These are phyloP conservation scores for Dromaius novaehollandiae DNA, from an alignment of 2,113 vertebrate species.

Conservation along the genomic window DNA sequence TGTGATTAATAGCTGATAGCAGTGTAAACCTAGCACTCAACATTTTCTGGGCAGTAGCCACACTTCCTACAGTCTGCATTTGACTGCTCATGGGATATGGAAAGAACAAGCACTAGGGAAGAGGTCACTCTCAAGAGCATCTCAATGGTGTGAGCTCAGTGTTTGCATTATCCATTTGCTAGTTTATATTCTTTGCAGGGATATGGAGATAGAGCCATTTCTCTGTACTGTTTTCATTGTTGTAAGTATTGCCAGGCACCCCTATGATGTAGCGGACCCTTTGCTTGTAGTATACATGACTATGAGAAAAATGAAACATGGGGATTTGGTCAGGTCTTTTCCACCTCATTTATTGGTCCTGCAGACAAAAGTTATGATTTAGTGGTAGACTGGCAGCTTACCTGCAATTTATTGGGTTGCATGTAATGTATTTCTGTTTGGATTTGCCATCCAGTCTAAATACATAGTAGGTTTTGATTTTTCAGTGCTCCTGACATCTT, in stretches of 20 bases:
- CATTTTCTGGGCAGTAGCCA: neutral
- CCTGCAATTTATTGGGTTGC: neutral
- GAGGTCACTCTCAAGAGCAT: neutral
- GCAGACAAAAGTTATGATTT: neutral
- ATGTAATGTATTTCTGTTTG: neutral
- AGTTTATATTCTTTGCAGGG: neutral
- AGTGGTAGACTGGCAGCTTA: neutral
- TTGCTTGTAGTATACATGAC: neutral
- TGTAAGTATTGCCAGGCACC: neutral
- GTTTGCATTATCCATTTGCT: neutral
- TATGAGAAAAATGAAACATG: neutral
- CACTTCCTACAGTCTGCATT: neutral
- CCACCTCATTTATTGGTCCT: neutral
- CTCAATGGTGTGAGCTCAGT: neutral
- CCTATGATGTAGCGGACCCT: neutral
- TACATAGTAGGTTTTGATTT: neutral
- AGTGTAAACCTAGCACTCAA: neutral
- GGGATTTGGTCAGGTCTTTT: neutral
- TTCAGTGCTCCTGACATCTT: neutral
- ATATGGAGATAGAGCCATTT: neutral
- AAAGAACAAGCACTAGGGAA: neutral
- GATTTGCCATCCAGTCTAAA: neutral
- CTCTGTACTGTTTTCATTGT: neutral
- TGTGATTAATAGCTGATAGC: slow-evolving; percentile 1
- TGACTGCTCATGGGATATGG: neutral